Conservation (phyloP, 2,797 vertebrate genomes). For the Tenualosa ilisha region DNA sequence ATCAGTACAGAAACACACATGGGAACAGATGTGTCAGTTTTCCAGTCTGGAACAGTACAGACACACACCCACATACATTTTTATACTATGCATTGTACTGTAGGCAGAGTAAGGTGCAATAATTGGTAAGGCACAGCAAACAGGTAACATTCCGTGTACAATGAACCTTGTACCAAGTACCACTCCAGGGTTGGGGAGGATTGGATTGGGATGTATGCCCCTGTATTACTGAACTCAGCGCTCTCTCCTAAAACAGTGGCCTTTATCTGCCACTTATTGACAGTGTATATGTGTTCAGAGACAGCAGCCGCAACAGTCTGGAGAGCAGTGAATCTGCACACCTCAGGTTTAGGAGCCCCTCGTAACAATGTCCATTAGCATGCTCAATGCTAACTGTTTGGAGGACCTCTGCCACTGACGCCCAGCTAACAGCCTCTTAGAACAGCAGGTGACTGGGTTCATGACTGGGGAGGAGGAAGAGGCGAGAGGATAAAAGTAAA, state of each 20-base stretch:
- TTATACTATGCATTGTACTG: too few species aligned
- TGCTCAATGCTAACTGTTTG: conserved; percentile 11
- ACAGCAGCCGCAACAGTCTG: neutral
- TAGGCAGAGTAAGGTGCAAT: too few species aligned
- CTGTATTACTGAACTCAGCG: neutral
- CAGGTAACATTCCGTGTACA: too few species aligned
- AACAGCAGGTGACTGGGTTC: neutral
- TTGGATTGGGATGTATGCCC: too few species aligned
- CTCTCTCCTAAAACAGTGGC: neutral
- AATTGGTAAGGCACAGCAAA: too few species aligned
- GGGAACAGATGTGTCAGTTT: too few species aligned
- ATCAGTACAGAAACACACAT: too few species aligned
- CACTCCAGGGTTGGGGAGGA: too few species aligned
- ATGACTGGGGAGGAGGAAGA: neutral
- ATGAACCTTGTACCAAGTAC: too few species aligned
- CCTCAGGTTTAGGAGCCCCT: neutral
- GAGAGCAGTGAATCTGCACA: neutral
- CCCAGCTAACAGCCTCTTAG: neutral
- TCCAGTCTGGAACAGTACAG: too few species aligned
- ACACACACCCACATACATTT: too few species aligned
- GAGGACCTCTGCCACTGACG: neutral
- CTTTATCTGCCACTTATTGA: neutral
- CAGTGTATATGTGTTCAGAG: neutral
- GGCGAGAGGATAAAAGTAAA: neutral
- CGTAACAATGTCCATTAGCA: neutral